These are phyloP conservation scores for Patella vulgata DNA, from an alignment of 1,140 invertebrate species.

Conservation along the genomic window DNA sequence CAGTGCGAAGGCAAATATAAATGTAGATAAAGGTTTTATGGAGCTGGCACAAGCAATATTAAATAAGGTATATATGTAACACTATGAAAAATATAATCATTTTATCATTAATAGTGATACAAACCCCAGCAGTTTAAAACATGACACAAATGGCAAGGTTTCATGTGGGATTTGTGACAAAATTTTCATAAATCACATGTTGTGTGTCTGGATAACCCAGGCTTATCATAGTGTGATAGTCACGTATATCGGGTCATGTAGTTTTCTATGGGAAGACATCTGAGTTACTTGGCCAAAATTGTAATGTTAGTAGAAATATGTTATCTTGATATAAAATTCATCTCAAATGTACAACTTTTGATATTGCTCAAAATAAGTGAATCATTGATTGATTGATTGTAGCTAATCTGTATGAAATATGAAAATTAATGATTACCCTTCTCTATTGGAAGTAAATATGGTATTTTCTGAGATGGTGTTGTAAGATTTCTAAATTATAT, in stretches of 20 bases:
- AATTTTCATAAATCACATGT: not conserved
- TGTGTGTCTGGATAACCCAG: not conserved
- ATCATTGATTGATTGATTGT: too few relatives aligned
- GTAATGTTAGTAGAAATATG: not conserved
- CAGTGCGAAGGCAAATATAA: conserved; percentile 97
- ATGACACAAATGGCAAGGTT: conserved; percentile 6
- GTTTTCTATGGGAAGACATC: not conserved
- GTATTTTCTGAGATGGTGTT: too few relatives aligned
- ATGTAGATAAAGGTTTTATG: conserved; percentile 97
- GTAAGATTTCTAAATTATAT: too few relatives aligned
- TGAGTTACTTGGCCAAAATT: not conserved
- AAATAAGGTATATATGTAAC: conserved; percentile 83
- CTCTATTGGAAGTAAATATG: too few relatives aligned
- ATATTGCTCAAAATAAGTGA: too few relatives aligned
- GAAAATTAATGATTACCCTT: too few relatives aligned
- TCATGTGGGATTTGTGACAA: not conserved
- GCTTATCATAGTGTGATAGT: not conserved
- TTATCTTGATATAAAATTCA: too few relatives aligned
- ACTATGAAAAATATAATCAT: too few relatives aligned
- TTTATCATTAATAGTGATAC: too few relatives aligned
- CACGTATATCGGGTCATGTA: not conserved
- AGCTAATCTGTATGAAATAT: too few relatives aligned
- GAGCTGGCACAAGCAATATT: conserved; percentile 96
- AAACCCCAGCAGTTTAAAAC: too few relatives aligned
- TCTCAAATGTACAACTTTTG: too few relatives aligned